phyloP scores from a whole-genome alignment of 2,113 vertebrate species.

The Gymnorhina tibicen region DNA sequence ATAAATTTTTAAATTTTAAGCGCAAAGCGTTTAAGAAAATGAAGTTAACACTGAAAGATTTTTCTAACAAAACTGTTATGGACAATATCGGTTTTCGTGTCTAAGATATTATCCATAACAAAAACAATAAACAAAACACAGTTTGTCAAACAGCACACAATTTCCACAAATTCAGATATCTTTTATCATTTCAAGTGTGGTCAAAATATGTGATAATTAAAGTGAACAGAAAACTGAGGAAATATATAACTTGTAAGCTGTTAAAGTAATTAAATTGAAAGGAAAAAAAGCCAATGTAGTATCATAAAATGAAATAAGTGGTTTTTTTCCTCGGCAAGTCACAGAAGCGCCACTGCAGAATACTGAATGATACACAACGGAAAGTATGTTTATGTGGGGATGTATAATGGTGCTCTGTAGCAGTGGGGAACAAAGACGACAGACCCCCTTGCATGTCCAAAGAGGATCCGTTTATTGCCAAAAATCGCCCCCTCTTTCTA shows the following conservation, averaged over 20 bases:
- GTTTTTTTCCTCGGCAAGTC: neutral
- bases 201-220: neutral
- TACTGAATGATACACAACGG: neutral
- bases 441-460: no score
- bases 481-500: no score
- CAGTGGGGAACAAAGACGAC: no score
- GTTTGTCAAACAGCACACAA: neutral
- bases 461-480: no score
- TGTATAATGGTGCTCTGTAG: neutral
- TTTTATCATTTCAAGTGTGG: neutral
- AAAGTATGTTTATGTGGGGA: neutral
- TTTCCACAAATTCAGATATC: neutral
- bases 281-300: neutral
- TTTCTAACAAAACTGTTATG: no score
- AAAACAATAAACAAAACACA: neutral
- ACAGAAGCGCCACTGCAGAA: neutral
- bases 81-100: no score
- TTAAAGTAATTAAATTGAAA: neutral
- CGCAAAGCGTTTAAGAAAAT: neutral
- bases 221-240: neutral
- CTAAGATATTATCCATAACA: no score
- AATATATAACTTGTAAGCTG: neutral
- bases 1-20: neutral
- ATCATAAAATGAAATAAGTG: neutral
- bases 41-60: neutral